Percentiles rank a stretch among this genome's conserved stretches.
These are phyloP conservation scores for Hafferia zeledoni DNA, from an alignment of 2,797 vertebrate genomes.

Conservation along the genomic window DNA sequence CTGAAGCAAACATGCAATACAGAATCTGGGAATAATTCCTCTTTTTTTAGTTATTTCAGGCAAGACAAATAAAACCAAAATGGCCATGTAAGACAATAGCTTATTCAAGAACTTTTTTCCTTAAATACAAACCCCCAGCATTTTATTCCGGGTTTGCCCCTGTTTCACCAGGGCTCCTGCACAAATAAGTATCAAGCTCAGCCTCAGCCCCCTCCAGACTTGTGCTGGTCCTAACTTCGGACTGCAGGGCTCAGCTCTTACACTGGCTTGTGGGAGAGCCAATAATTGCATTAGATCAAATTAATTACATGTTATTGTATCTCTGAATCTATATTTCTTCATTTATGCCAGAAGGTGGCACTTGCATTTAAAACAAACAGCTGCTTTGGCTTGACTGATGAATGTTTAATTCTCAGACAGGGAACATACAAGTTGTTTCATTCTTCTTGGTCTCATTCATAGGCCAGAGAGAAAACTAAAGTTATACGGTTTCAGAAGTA, in stretches of 20 bases:
- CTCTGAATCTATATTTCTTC: slow-evolving; percentile 24
- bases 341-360: background rate
- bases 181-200: background rate
- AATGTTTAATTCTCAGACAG: background rate
- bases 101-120: background rate
- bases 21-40: background rate
- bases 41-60: background rate
- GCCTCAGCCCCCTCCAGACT: background rate
- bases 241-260: background rate
- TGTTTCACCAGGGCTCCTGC: background rate
- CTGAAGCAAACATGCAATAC: background rate
- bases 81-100: background rate
- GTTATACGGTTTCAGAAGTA: background rate
- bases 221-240: background rate
- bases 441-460: background rate
- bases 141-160: background rate
- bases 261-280: background rate
- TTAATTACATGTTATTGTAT: background rate
- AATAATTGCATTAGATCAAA: slow-evolving; percentile 25
- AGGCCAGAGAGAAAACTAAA: background rate
- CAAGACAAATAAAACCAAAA: background rate
- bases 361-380: slow-evolving; percentile 10
- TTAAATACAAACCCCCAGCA: background rate
- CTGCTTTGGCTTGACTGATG: background rate
- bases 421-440: background rate